Base-by-base conservation (phyloP, 2,797 vertebrate genomes). In the Malurus leucopterus region DNA sequence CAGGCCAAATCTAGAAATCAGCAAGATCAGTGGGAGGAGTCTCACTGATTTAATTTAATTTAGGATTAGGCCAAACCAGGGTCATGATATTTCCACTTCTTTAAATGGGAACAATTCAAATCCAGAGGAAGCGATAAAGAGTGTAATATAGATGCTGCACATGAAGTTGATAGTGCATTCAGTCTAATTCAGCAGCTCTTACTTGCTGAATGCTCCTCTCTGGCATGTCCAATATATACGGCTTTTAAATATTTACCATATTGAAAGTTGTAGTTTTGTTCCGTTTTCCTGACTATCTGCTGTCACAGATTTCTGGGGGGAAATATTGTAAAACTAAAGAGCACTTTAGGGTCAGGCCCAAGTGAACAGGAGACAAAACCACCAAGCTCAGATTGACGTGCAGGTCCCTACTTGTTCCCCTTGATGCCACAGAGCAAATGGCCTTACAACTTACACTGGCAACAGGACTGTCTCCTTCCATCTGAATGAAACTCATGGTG, bases 211-310 rank as follows among this genome's bases (percentile, higher is more conserved):
- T 41, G 19, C 11, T 78, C 30, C 29, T 86, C 44, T 78, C 15
- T 57, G 30, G 57, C 27, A 40, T 7, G 8, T 32, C 68, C 76
- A 32, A 43, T 8, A 18, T 27, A 65, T 3, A 13, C 53, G 21
- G 27, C 11, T 85, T 92, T 88, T 27, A 81, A 84, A 61, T 75
- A 84, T 57, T 43, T 83, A 67, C 21, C 12, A 16, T 57, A 21
- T 15, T 36, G 36, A 36, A 36, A 36, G 36, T 36, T 36, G 36
- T 36, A 36, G 36, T 36, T 36, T 36, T 36, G 36, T 36, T 36
- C 36, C 11, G 36, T 36, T 36, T 36, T 36, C 36, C 36, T 36
- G 36, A 36, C 11, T 36, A 36, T 36, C 36, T 36, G 36, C 36
- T 36, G 36, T 36, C 36, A 36, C 36, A 36, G 36, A 36, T 36